Base-by-base conservation (phyloP, 2,888 invertebrate species). In the Heliconius hortense region DNA sequence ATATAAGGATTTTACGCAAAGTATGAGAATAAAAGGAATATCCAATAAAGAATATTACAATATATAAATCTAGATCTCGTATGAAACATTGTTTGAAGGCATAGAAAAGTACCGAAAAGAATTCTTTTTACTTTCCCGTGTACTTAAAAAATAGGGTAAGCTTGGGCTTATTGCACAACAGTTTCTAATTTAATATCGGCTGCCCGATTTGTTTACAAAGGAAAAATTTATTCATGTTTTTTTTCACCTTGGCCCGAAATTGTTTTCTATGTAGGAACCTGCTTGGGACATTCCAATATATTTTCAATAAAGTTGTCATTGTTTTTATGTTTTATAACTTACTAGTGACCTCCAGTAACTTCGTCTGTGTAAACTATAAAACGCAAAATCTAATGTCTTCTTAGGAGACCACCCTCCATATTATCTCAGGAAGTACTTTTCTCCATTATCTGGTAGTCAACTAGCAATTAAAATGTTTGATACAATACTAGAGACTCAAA, bases 151-250 rank as follows among this genome's bases (percentile, higher is more conserved):
- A 68, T 53, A 53, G 53, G 53, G 53, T 68, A 53, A 28, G 28
- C 68, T 53, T 7, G n/a, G 31, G 68, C 53, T 68, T 68, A 68
- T 53, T 53, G 53, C 53, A 68, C 53, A 68, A 28, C 68, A 53
- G 68, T 68, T 68, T 68, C 84, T 92, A 92, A 92, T 92, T 91
- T 91, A 92, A 92, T 92, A 91, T 88, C 86, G 87, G 87, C 84
- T 74, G 82, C 89, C 89, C 91, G 91, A 93, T 93, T 92, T 93
- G 92, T 93, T 92, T 92, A 92, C 92, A 91, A 93, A 93, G 89
- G 28, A 90, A 91, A 91, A 93, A 91, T 92, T 91, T 93, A 93
- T 93, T 93, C 93, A 93, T 92, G 92, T 92, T 92, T 91, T 92
- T 93, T 91, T 93, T 92, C 90, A 88, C 85, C 82, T 83, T 87